Evolutionary conservation across 2,113 vertebrate genomes (phyloP), one percentile per base, ranked within the genome.

Genomic region (Eulemur rufifrons): DNA sequence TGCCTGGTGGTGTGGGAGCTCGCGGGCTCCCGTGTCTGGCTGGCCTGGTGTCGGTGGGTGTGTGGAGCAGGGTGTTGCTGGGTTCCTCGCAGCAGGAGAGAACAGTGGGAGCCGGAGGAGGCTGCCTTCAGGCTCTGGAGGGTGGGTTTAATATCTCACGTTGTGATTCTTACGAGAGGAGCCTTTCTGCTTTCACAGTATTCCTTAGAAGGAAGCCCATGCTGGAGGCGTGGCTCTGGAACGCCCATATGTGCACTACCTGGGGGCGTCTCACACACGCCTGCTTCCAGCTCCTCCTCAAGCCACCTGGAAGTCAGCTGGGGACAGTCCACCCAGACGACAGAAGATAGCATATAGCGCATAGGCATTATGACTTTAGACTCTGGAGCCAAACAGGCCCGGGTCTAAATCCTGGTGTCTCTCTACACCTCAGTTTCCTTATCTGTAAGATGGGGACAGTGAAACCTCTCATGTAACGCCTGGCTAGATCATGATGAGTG

Each of bases 21-120:
- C 0, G 84, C 54, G 92, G 97, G 92, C 73, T 93, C 66, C 69
- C 13, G 81, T 82, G 96, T 96, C 92, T 96, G 97, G 91, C 97
- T 93, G 92, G 92, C 94, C 96, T 77, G 88, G 86, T 91, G 91
- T 91, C 42, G 25, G 96, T 97, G 97, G 97, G 97, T 97, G 97
- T 94, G 81, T 21, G 63, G 50, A 69, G 73, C 25, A 2, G 96
- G 94, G 80, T 25, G 64, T 50, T 78, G 66, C 81, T 20, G 88
- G 88, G 93, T n/a, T 73, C 91, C 6, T 4, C 8, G 18, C 69
- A 69, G 68, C 74, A 50, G 93, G 91, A 84, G 74, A 61, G 78
- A 80, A 27, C 84, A 71, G 95, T 17, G 69, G 83, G 91, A 54
- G 85, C 59, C 1, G 8, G 20, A 52, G 68, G 89, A 73, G 71